phyloP scores from a whole-genome alignment of 2,797 vertebrate species.

The Sternotherus odoratus region DNA sequence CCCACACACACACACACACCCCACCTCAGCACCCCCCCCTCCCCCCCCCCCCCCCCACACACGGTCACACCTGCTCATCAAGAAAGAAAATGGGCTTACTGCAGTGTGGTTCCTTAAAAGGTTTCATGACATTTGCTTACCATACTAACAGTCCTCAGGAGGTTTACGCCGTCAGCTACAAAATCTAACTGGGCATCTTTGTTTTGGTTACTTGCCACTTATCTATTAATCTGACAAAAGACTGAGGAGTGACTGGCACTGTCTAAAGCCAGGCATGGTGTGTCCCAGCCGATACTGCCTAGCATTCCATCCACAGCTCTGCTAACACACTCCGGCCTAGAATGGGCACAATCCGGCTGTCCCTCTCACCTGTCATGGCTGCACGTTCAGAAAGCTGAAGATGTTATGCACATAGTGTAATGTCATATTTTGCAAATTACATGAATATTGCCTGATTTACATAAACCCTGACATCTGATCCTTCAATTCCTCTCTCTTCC shows the following conservation, averaged over 20 bases:
- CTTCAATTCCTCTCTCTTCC: background rate
- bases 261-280: background rate
- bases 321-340: background rate
- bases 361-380: background rate
- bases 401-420: background rate
- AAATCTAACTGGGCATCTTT: background rate
- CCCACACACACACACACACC: no score
- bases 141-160: background rate
- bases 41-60: no score
- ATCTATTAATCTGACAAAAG: background rate
- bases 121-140: background rate
- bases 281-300: background rate
- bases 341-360: background rate
- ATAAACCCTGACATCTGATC: background rate
- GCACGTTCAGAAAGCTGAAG: background rate
- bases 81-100: background rate
- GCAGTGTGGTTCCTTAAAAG: background rate
- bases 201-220: background rate
- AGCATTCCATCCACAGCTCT: background rate
- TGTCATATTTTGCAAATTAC: background rate
- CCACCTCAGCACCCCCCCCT: no score
- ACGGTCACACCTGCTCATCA: background rate
- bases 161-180: background rate
- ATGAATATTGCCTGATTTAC: constrained; percentile 3
- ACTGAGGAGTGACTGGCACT: background rate